Conservation (phyloP, 2,888 invertebrate genomes). For the Conistra vaccinii region DNA sequence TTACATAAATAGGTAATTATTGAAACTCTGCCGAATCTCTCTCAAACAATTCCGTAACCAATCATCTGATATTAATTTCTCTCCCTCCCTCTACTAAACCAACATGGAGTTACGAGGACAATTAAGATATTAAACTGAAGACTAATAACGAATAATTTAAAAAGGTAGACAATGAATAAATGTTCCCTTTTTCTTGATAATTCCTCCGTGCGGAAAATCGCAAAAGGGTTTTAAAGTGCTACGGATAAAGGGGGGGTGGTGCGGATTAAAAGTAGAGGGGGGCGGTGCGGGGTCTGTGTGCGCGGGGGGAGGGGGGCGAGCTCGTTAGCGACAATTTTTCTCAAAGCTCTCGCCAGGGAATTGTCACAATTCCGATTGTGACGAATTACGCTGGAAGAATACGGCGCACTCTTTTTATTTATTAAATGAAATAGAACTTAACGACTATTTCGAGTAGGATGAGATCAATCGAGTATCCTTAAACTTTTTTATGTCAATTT, state of each 20-base stretch:
- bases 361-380: slow-evolving; percentile 89
- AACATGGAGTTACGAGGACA: slow-evolving; percentile 45
- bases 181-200: slow-evolving; percentile 84
- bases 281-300: slow-evolving; percentile 61
- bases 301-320: slow-evolving; percentile 73
- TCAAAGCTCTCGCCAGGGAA: slow-evolving; percentile 88
- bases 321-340: slow-evolving; percentile 90
- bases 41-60: slow-evolving; percentile 25
- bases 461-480: slow-evolving; percentile 55
- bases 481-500: slow-evolving; percentile 8
- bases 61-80: slow-evolving; percentile 35
- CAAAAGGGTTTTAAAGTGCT: slow-evolving; percentile 89
- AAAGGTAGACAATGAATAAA: slow-evolving; percentile 80
- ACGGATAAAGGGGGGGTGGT: slow-evolving; percentile 80
- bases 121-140: slow-evolving; percentile 67
- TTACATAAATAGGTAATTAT: slow-evolving; percentile 23
- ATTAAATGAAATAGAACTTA: slow-evolving; percentile 80
- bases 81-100: slow-evolving; percentile 24
- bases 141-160: slow-evolving; percentile 67
- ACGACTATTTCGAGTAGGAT: slow-evolving; percentile 56
- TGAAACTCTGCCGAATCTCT: slow-evolving; percentile 1
- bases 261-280: slow-evolving; percentile 83
- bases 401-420: slow-evolving; percentile 76
- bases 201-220: slow-evolving; percentile 86
- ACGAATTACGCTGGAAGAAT: slow-evolving; percentile 87